phyloP scores from a whole-genome alignment of 1,140 invertebrate species.

The Pogonomyrmex californicus region DNA sequence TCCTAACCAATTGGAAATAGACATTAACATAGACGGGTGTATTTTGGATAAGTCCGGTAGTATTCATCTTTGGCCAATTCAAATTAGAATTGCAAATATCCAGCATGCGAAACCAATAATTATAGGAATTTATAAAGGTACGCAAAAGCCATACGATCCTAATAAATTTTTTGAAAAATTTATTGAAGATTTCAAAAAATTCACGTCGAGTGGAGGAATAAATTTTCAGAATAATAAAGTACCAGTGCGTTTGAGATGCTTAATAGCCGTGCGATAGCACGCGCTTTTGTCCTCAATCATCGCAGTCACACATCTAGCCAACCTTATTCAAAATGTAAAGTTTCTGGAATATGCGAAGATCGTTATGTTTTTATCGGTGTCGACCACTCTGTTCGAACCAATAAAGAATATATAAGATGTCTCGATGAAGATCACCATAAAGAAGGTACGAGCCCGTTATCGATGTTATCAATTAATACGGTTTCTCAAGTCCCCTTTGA shows the following conservation, averaged over 20 bases:
- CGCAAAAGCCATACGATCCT: not conserved
- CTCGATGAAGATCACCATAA: conserved; percentile 63
- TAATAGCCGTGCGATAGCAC: conserved; percentile 65
- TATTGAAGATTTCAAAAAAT: too few relatives aligned
- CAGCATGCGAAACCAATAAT: not conserved
- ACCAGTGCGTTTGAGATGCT: conserved; percentile 28
- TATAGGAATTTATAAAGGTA: conserved; percentile 26
- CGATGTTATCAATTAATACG: conserved; percentile 31
- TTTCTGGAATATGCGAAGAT: conserved; percentile 40
- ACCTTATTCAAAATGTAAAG: conserved; percentile 67
- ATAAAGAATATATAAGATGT: conserved; percentile 59
- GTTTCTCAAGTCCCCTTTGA: conserved; percentile 26
- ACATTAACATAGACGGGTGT: conserved; percentile 9
- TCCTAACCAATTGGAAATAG: too few relatives aligned
- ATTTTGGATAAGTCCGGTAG: not conserved
- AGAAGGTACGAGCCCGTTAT: conserved; percentile 33
- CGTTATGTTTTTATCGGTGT: conserved; percentile 33
- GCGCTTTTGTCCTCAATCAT: conserved; percentile 58
- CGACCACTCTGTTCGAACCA: conserved; percentile 42
- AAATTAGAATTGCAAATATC: conserved; percentile 22
- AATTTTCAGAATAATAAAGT: not conserved
- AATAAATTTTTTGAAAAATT: conserved; percentile 14
- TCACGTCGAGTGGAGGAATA: not conserved
- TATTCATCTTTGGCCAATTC: conserved; percentile 32
- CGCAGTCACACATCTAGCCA: conserved; percentile 25